Conservation (phyloP, 2,888 invertebrate species). For the Mayetiola destructor region DNA sequence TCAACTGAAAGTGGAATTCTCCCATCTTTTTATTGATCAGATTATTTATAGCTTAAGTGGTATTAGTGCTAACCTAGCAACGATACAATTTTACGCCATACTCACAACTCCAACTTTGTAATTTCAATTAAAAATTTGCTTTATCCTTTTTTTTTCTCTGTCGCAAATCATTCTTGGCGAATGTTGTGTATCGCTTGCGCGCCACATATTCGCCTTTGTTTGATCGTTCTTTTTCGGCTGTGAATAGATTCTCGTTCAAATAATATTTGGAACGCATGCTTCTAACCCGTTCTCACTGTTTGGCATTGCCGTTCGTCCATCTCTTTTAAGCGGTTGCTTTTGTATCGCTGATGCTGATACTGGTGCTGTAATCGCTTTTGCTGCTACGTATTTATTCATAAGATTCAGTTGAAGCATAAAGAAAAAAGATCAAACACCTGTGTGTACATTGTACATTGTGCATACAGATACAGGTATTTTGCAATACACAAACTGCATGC, state of each 20-base stretch:
- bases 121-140: conserved; percentile 11
- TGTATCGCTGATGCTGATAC: not conserved
- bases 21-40: too few species aligned
- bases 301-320: not conserved
- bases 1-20: too few species aligned
- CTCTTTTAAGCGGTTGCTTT: not conserved
- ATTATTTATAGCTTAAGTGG: too few species aligned
- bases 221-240: not conserved
- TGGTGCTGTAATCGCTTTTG: not conserved
- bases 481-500: too few species aligned
- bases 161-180: not conserved
- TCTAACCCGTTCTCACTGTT: not conserved
- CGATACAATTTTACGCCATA: too few species aligned
- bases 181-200: not conserved
- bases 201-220: conserved; percentile 2
- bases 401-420: conserved; percentile 3
- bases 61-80: too few species aligned
- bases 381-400: not conserved
- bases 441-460: too few species aligned
- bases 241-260: too few species aligned
- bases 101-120: too few species aligned
- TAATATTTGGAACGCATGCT: too few species aligned
- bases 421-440: conserved; percentile 2
- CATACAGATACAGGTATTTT: too few species aligned
- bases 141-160: not conserved